Evolutionary conservation across 2,888 invertebrate genomes (phyloP).

Genomic region (Lamellibrachia satsuma): DNA sequence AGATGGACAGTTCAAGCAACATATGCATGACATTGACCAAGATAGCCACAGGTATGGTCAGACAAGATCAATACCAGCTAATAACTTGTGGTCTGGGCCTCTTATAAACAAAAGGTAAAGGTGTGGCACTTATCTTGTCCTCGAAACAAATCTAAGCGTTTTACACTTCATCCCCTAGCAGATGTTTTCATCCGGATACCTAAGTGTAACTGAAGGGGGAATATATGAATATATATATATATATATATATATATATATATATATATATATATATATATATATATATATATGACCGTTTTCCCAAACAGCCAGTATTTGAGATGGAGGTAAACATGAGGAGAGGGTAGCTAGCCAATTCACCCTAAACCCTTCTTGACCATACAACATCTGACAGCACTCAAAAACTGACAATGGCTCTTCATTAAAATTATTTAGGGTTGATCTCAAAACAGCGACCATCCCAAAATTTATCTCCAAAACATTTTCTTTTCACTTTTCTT

Average conservation of each 20-base stretch:
- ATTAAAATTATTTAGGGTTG: no score
- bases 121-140: neutral
- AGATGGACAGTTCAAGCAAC: neutral
- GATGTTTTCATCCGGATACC: neutral
- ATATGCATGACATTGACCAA: neutral
- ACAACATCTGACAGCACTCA: no score
- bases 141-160: neutral
- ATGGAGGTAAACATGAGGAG: no score
- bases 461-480: no score
- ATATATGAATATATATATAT: constrained; percentile 27
- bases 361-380: no score
- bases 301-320: no score
- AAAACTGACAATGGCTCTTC: no score
- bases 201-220: neutral
- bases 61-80: constrained; percentile 12
- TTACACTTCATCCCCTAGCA: neutral
- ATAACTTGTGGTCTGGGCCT: neutral
- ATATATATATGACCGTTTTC: neutral
- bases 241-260: constrained; percentile 21
- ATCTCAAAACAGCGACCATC: no score
- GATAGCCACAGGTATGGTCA: neutral
- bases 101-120: neutral
- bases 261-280: constrained; percentile 27
- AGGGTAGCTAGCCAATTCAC: no score
- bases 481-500: no score